phyloP scores from a whole-genome alignment of 2,797 vertebrate genomes.

The Tragelaphus eurycerus region DNA sequence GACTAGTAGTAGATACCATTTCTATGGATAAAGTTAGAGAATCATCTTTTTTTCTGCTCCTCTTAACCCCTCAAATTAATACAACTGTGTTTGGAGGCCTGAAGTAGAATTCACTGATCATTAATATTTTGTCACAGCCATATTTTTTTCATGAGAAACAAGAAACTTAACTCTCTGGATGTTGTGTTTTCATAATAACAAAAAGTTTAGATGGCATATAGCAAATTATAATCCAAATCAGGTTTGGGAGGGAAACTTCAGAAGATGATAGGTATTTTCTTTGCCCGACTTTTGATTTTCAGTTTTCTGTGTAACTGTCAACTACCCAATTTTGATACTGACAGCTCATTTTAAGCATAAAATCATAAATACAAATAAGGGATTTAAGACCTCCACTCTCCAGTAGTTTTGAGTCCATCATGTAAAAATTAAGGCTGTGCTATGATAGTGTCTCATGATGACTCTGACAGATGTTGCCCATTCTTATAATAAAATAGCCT shows the following conservation, averaged over 20 bases:
- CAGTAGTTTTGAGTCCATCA: conserved; percentile 68
- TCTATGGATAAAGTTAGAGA: not conserved
- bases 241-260: not conserved
- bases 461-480: conserved; percentile 68
- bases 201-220: not conserved
- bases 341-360: conserved; percentile 62
- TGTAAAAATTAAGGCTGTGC: conserved; percentile 61
- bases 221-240: conserved; percentile 21
- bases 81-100: not conserved
- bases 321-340: conserved; percentile 44
- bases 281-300: conserved; percentile 13
- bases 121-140: not conserved
- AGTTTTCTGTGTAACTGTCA: conserved; percentile 17
- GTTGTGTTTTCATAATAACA: not conserved
- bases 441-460: conserved; percentile 30
- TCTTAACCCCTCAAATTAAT: not conserved
- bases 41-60: not conserved
- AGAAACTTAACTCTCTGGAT: conserved; percentile 1
- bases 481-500: conserved; percentile 70
- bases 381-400: conserved; percentile 56
- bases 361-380: conserved; percentile 61
- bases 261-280: not conserved
- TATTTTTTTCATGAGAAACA: not conserved
- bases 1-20: not conserved
- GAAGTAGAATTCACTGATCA: not conserved